These are phyloP conservation scores for Amphibalanus amphitrite DNA, from an alignment of 1,140 invertebrate genomes.

Conservation along the genomic window DNA sequence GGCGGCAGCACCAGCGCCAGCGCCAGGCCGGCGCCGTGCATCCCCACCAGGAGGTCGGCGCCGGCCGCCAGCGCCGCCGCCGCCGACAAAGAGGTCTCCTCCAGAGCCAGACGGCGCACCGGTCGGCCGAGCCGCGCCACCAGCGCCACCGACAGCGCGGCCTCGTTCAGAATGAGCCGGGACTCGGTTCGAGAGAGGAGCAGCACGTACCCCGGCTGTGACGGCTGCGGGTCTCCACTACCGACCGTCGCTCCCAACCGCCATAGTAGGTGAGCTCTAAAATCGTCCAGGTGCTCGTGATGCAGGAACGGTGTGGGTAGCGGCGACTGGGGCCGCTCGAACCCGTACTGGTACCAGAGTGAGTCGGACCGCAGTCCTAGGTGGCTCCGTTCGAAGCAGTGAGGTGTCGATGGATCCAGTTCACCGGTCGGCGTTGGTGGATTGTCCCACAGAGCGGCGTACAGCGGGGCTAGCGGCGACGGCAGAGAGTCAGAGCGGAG, in stretches of 20 bases:
- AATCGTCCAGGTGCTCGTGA: not conserved
- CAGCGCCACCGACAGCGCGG: not conserved
- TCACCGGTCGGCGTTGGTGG: not conserved
- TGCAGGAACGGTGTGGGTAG: not conserved
- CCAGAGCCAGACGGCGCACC: not conserved
- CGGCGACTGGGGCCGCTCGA: not conserved
- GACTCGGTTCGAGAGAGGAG: not conserved
- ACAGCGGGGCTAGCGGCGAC: not conserved
- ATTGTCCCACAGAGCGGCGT: not conserved
- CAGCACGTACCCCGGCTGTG: not conserved
- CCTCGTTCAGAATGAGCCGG: not conserved
- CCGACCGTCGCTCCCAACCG: not conserved
- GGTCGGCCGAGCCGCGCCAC: not conserved
- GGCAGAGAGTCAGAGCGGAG: not conserved
- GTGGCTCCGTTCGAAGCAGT: not conserved
- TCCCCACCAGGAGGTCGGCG: slow-evolving; percentile 22
- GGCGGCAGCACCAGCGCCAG: slow-evolving; percentile 20
- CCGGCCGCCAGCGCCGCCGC: slow-evolving; percentile 16
- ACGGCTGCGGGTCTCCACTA: not conserved
- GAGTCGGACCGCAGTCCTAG: not conserved
- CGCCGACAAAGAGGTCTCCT: slow-evolving; percentile 9
- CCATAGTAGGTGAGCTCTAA: not conserved
- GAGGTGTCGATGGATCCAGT: not conserved
- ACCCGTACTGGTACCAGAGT: not conserved
- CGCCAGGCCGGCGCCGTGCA: slow-evolving; percentile 23